Evolutionary conservation across 2,888 invertebrate genomes (phyloP), one percentile per base, ranked within the genome.

Genomic region (Drosophila ezoana): DNA sequence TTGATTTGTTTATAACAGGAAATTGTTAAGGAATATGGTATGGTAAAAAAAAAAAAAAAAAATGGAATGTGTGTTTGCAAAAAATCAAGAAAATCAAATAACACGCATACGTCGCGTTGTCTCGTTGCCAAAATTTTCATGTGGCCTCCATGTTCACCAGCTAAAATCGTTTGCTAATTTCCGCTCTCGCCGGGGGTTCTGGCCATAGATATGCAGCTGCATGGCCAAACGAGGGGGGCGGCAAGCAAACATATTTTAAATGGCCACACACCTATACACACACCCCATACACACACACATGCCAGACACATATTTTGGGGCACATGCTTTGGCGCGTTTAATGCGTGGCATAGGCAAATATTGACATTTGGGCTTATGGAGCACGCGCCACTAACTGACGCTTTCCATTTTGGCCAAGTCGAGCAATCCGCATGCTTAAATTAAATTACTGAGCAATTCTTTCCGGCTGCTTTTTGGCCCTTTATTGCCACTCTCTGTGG

Each of bases 131-230:
- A 47, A 47, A 48, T 43, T 35, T 58, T 13, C 41, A 37, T 28
- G 18, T 44, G 33, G n/a, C 43, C 13, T 38, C 43, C 11, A 28
- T 28, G 28, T 28, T 28, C 20, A 28, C 13, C 54, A 47, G 64
- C 70, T 79, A 68, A 76, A 84, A 87, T 84, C 89, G 87, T 84
- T 89, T 89, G 85, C 89, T 79, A 89, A 89, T 85, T 85, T 85
- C 89, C 89, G 89, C 60, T 76, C 32, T 41, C 66, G 73, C 69
- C 88, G 77, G 73, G 64, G 61, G 57, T 68, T 79, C 8, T 58
- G 57, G 60, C 70, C 51, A 60, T 38, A 49, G 54, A 66, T 82
- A 76, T 78, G 67, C 61, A 43, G 53, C 43, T 40, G 16, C 13
- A 20, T 40, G 62, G 52, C 43, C 9, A 38, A 33, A 14, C n/a